Conservation (phyloP, 1,140 invertebrate species). For the Oncopeltus fasciatus region DNA sequence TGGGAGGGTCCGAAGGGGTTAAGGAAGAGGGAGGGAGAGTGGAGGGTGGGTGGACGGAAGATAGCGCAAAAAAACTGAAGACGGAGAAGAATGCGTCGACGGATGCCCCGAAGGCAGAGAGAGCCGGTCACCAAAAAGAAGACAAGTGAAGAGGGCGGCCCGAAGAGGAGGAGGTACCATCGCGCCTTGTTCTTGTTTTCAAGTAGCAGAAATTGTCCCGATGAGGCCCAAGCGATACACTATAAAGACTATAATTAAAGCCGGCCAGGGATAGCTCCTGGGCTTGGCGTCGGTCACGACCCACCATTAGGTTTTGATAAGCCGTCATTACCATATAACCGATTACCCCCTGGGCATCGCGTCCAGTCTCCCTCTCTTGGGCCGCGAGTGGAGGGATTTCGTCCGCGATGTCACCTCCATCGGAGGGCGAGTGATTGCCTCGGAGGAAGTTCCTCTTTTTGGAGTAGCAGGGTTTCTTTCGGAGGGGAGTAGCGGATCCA, state of each 20-base stretch:
- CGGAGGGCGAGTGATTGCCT: too few relatives aligned
- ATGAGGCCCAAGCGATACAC: slow-evolving; percentile 11
- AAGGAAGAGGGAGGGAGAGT: too few relatives aligned
- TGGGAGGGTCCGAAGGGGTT: too few relatives aligned
- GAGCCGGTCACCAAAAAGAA: not conserved
- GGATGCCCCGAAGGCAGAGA: not conserved
- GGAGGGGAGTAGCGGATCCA: not conserved
- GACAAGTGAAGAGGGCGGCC: slow-evolving; percentile 1
- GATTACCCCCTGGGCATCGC: slow-evolving; percentile 16
- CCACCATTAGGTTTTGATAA: slow-evolving; percentile 20
- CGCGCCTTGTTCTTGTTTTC: slow-evolving; percentile 16
- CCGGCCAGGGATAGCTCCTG: slow-evolving; percentile 15
- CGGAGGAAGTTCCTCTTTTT: not conserved
- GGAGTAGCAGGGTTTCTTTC: not conserved
- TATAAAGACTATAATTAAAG: slow-evolving; percentile 20
- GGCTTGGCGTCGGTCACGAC: slow-evolving; percentile 19
- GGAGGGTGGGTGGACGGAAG: not conserved
- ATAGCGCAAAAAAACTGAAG: not conserved
- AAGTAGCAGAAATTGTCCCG: slow-evolving; percentile 22
- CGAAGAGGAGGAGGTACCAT: not conserved
- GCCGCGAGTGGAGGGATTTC: not conserved
- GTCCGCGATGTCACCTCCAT: not conserved
- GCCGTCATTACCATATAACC: slow-evolving; percentile 19
- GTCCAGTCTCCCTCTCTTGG: not conserved
- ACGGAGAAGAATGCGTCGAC: not conserved